Percentiles rank a stretch among this genome's conserved stretches.
These are phyloP conservation scores for Monoplex corrugatus DNA, from an alignment of 2,888 invertebrate genomes.

Conservation along the genomic window DNA sequence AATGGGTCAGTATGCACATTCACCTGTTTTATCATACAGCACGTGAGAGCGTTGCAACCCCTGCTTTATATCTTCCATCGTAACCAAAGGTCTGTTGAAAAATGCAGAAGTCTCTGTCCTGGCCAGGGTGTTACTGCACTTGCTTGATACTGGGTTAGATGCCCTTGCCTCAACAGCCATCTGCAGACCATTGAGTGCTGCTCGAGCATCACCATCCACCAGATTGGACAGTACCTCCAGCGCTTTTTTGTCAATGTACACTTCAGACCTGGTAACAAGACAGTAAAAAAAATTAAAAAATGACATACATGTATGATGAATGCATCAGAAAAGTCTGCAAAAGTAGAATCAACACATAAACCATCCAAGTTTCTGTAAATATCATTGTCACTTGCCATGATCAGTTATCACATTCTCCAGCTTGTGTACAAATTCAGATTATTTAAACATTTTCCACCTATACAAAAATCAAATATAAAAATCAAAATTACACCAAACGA, in stretches of 20 bases:
- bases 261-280: slow-evolving; percentile 34
- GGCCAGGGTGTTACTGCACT: neutral
- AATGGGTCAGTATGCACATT: slow-evolving; percentile 77
- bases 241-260: slow-evolving; percentile 84
- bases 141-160: slow-evolving; percentile 18
- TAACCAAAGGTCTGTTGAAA: slow-evolving; percentile 80
- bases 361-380: too few relatives aligned
- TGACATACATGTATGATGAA: too few relatives aligned
- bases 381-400: too few relatives aligned
- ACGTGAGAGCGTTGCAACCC: slow-evolving; percentile 89
- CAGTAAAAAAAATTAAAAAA: too few relatives aligned
- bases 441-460: too few relatives aligned
- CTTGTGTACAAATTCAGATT: too few relatives aligned
- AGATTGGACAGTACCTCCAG: slow-evolving; percentile 88
- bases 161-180: slow-evolving; percentile 85
- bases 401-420: too few relatives aligned
- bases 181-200: slow-evolving; percentile 89
- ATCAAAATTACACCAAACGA: too few relatives aligned
- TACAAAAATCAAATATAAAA: too few relatives aligned
- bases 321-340: too few relatives aligned
- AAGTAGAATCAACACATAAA: too few relatives aligned
- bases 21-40: slow-evolving; percentile 88
- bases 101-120: neutral
- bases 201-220: slow-evolving; percentile 91
- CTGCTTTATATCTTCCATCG: slow-evolving; percentile 87